phyloP scores from a whole-genome alignment of 2,797 vertebrate species.

The Adelosebastes latens region DNA sequence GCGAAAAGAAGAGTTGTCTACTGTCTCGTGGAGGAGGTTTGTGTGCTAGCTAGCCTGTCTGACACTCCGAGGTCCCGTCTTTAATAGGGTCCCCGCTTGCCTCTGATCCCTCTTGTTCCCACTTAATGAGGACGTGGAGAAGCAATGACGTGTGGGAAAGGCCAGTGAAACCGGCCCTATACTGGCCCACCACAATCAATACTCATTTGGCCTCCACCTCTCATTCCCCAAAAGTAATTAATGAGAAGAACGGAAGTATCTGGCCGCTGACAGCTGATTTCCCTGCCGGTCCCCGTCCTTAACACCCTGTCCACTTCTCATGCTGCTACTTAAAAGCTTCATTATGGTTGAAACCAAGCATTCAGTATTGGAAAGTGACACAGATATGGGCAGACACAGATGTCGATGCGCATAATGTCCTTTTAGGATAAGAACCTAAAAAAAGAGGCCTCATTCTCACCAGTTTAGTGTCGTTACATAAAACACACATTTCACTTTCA shows the following conservation, averaged over 20 bases:
- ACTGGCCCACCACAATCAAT: slow-evolving; percentile 80
- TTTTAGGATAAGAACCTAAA: slow-evolving; percentile 3
- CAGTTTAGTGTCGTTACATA: background rate
- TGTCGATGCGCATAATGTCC: slow-evolving; percentile 24
- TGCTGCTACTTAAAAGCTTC: slow-evolving; percentile 76
- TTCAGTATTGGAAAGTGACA: slow-evolving; percentile 54
- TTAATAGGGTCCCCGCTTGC: slow-evolving; percentile 78
- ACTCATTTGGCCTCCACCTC: slow-evolving; percentile 79
- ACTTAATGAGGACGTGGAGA: slow-evolving; percentile 81
- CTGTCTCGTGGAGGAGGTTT: slow-evolving; percentile 43
- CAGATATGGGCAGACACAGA: slow-evolving; percentile 34
- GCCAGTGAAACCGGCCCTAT: slow-evolving; percentile 69
- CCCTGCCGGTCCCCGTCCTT: slow-evolving; percentile 68
- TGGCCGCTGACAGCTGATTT: slow-evolving; percentile 80
- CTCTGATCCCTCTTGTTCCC: slow-evolving; percentile 78
- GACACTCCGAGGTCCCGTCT: slow-evolving; percentile 64
- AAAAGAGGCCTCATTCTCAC: background rate
- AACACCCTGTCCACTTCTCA: slow-evolving; percentile 68
- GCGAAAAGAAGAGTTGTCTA: slow-evolving; percentile 24
- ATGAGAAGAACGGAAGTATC: slow-evolving; percentile 80
- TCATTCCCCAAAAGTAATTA: slow-evolving; percentile 81
- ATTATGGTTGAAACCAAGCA: slow-evolving; percentile 72
- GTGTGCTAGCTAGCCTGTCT: slow-evolving; percentile 55
- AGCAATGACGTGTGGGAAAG: slow-evolving; percentile 78
- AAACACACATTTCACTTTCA: background rate